A percentile compares a stretch with the other conserved stretches of the same genome.
Conservation (phyloP, 1,140 invertebrate genomes). For the Macrotrachela quadricornifera region DNA sequence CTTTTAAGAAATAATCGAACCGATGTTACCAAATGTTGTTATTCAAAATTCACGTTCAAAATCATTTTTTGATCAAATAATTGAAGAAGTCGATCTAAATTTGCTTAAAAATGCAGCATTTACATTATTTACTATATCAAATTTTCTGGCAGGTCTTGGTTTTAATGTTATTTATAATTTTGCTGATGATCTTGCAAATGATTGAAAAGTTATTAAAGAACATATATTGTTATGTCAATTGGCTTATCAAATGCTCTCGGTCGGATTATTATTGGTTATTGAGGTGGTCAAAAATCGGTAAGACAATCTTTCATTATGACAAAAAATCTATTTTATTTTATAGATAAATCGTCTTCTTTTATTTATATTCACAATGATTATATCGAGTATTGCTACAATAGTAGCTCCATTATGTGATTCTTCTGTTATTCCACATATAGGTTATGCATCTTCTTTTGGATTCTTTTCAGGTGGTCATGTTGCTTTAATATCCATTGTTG, state of each 20-base stretch:
- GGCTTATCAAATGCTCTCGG: constrained; percentile 43
- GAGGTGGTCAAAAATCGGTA: constrained; percentile 37
- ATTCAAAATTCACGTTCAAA: neutral
- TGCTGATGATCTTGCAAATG: constrained; percentile 36
- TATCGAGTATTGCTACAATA: too few relatives aligned
- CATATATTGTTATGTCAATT: constrained; percentile 76
- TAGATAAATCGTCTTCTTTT: too few relatives aligned
- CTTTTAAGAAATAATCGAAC: too few relatives aligned
- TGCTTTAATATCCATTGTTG: constrained; percentile 67
- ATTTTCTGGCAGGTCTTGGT: constrained; percentile 82
- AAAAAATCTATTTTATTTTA: too few relatives aligned
- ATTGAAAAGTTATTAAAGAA: constrained; percentile 36
- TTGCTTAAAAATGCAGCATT: constrained; percentile 64
- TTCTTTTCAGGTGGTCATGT: constrained; percentile 37
- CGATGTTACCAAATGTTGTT: too few relatives aligned
- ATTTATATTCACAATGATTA: too few relatives aligned
- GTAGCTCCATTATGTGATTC: too few relatives aligned
- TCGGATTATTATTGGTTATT: constrained; percentile 19
- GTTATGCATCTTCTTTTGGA: too few relatives aligned
- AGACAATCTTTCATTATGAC: neutral
- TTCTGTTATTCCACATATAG: too few relatives aligned
- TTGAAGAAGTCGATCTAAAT: constrained; percentile 59
- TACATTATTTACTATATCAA: constrained; percentile 67
- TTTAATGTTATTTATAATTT: constrained; percentile 79
- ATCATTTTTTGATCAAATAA: constrained; percentile 30